Evolutionary conservation across 2,113 vertebrate genomes (phyloP).

Genomic region (Puma concolor): DNA sequence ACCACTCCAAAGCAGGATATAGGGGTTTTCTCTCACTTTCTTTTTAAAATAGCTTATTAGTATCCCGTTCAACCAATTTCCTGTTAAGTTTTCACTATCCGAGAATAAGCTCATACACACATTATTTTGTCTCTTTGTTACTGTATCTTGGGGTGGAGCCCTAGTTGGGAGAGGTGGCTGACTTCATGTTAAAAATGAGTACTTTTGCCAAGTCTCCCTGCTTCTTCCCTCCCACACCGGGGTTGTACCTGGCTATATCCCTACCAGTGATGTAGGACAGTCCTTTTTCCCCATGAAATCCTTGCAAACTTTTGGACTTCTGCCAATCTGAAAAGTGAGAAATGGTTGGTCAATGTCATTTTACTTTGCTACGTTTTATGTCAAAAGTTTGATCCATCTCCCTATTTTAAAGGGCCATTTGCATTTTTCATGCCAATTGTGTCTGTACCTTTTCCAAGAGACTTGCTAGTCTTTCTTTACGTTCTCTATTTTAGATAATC

Average conservation of each 20-base stretch:
- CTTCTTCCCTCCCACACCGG: accelerated
- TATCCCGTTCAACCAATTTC: neutral
- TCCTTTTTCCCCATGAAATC: neutral
- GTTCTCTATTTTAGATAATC: neutral
- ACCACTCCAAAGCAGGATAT: neutral
- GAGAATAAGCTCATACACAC: neutral
- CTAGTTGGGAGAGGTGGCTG: neutral
- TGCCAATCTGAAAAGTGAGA: neutral
- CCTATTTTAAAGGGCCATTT: neutral
- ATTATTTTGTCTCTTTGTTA: neutral
- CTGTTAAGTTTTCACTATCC: neutral
- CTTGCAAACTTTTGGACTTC: neutral
- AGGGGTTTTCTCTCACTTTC: neutral
- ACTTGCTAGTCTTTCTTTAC: neutral
- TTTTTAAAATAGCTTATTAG: neutral
- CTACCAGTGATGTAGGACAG: neutral
- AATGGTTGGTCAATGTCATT: neutral
- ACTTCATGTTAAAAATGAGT: neutral
- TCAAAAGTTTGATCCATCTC: neutral
- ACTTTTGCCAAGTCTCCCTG: neutral
- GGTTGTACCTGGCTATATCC: neutral
- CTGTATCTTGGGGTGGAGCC: neutral
- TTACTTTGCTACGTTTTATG: neutral
- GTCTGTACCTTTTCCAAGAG: neutral
- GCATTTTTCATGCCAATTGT: neutral